Evolutionary conservation across 2,888 invertebrate species (phyloP).

Genomic region (Volucella inflata): DNA sequence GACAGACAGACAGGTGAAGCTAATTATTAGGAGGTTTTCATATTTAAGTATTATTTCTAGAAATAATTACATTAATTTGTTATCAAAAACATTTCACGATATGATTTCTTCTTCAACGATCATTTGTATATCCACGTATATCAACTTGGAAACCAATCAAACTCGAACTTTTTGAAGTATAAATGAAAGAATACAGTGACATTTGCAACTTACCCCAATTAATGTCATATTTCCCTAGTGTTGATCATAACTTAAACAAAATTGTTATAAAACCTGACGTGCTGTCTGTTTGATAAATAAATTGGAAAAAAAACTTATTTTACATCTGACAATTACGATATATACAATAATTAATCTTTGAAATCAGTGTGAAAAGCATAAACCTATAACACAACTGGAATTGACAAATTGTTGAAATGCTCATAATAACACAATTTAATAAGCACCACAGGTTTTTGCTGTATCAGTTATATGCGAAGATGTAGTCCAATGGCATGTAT

Average conservation of each 20-base stretch:
- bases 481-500: background rate
- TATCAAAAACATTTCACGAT: no score
- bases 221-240: no score
- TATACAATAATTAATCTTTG: constrained; percentile 37
- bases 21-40: no score
- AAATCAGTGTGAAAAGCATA: constrained; percentile 29
- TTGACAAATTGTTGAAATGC: constrained; percentile 56
- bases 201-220: no score
- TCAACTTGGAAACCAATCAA: no score
- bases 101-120: no score
- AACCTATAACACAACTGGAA: constrained; percentile 10
- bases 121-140: no score
- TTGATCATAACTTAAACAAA: background rate
- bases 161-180: no score
- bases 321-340: constrained; percentile 24
- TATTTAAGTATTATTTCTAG: no score
- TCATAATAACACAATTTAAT: constrained; percentile 37
- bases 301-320: background rate
- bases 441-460: constrained; percentile 13
- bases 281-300: background rate
- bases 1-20: no score
- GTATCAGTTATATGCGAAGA: constrained; percentile 14
- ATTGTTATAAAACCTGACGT: background rate
- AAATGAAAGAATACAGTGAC: no score
- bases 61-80: no score